Percentiles rank a stretch among this genome's conserved stretches.
Conservation (phyloP, 2,888 invertebrate species). For the Anthrax anthrax region DNA sequence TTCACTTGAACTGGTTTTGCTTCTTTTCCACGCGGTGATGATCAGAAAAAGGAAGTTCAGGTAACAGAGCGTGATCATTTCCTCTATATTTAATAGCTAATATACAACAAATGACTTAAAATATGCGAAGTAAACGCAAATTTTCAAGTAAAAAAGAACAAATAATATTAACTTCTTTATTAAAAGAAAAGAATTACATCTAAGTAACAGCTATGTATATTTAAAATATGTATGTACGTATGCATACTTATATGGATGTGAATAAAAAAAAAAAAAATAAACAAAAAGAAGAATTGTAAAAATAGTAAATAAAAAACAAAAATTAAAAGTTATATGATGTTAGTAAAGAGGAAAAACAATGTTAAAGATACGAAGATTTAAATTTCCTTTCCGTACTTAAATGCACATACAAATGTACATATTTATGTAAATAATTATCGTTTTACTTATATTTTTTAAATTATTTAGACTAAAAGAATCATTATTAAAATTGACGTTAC, state of each 20-base stretch:
- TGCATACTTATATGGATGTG: not conserved
- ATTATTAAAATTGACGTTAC: conserved; percentile 6
- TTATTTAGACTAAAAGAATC: no score
- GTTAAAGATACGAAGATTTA: not conserved
- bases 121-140: no score
- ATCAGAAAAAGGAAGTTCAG: conserved; percentile 18
- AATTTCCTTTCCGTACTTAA: not conserved
- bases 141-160: no score
- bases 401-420: no score
- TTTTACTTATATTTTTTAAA: no score
- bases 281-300: not conserved
- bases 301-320: no score
- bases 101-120: conserved; percentile 9
- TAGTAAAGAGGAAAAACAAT: not conserved
- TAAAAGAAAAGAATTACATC: no score
- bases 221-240: no score
- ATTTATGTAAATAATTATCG: no score
- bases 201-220: no score
- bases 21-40: conserved; percentile 17
- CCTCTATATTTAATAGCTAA: conserved; percentile 10
- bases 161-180: no score
- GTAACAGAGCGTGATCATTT: conserved; percentile 18
- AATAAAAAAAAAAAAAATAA: not conserved
- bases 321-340: no score
- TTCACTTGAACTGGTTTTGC: conserved; percentile 8